Evolutionary conservation across 2,797 vertebrate species (phyloP).

Genomic region (Enteromius fasciolatus): DNA sequence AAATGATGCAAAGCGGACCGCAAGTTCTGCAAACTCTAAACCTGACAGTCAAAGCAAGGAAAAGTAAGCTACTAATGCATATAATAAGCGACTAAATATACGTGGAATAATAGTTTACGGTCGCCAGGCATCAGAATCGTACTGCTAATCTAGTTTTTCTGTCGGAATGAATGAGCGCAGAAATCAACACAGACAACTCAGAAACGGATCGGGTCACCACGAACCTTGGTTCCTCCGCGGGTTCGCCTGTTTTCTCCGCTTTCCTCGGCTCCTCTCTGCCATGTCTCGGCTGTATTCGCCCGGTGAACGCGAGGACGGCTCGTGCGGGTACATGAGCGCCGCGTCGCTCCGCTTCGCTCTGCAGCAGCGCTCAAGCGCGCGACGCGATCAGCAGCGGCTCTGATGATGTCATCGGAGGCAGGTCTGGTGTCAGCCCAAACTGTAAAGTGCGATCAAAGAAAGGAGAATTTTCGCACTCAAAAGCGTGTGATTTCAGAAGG

Average conservation of each 20-base stretch:
- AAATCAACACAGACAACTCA: neutral
- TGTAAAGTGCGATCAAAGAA: neutral
- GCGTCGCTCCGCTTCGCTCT: constrained; percentile 70
- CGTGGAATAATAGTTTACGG: neutral
- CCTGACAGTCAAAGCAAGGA: neutral
- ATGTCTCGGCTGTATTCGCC: constrained; percentile 64
- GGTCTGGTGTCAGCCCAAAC: constrained; percentile 57
- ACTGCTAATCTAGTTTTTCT: neutral
- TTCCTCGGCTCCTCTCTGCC: constrained; percentile 80
- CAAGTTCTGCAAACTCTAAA: constrained; percentile 31
- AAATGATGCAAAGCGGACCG: constrained; percentile 14
- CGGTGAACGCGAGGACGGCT: constrained; percentile 5
- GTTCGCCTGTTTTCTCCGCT: constrained; percentile 84
- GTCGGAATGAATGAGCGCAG: neutral
- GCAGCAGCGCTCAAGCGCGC: constrained; percentile 69
- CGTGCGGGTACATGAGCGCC: constrained; percentile 18
- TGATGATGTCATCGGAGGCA: constrained; percentile 79
- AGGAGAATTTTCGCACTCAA: neutral
- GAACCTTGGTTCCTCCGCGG: constrained; percentile 81
- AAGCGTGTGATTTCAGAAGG: neutral
- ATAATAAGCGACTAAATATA: neutral
- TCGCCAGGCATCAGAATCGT: neutral
- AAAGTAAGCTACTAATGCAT: neutral
- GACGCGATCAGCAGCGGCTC: constrained; percentile 66
- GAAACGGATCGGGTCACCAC: constrained; percentile 11